Conservation (phyloP, 2,888 invertebrate genomes). For the Proisotoma minuta region DNA sequence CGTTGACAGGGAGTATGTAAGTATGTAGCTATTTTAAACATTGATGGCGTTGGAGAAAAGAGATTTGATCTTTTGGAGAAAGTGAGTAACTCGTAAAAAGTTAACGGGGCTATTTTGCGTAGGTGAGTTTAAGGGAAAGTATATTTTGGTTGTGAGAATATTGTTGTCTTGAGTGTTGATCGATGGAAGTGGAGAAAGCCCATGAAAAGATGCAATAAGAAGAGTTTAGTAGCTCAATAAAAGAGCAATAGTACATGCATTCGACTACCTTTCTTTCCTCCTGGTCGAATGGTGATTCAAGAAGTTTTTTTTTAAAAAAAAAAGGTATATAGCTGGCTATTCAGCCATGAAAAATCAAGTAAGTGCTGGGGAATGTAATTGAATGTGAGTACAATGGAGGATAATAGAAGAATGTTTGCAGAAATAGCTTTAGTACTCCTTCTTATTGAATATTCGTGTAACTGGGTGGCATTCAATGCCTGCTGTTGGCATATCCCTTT, state of each 20-base stretch:
- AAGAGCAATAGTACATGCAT: slow-evolving; percentile 14
- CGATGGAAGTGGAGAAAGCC: slow-evolving; percentile 12
- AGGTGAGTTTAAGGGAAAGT: too few species aligned
- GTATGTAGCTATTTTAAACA: neutral
- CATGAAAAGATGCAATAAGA: slow-evolving; percentile 25
- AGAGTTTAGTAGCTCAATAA: slow-evolving; percentile 34
- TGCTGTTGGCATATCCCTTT: neutral
- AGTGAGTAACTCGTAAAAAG: neutral
- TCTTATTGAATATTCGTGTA: neutral
- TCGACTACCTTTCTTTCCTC: neutral
- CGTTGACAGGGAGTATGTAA: neutral
- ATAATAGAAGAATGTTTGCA: neutral
- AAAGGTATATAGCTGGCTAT: neutral
- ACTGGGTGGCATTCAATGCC: neutral
- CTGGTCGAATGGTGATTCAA: too few species aligned
- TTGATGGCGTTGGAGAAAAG: neutral
- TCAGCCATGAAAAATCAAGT: neutral
- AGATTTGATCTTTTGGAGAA: neutral
- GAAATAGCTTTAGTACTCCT: neutral
- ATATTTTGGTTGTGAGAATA: neutral
- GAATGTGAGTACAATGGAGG: neutral
- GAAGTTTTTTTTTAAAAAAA: too few species aligned
- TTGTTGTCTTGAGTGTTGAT: neutral
- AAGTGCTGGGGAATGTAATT: neutral
- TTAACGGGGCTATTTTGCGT: too few species aligned